Conservation (phyloP, 2,888 invertebrate species). For the Dilophus febrilis region DNA sequence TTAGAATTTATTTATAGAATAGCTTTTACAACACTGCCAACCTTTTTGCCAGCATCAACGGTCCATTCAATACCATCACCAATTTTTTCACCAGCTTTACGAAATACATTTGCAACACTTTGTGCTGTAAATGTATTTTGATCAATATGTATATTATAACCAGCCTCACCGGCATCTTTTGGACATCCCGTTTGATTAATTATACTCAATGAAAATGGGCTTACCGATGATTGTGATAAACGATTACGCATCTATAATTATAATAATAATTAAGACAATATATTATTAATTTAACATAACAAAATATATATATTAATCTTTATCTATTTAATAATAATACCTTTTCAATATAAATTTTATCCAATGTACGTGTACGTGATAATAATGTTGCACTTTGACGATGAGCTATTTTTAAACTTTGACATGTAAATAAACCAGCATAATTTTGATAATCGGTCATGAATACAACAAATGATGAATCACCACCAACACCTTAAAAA, state of each 20-base stretch:
- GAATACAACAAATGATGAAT: slow-evolving; percentile 55
- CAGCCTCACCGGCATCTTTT: slow-evolving; percentile 34
- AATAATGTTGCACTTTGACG: slow-evolving; percentile 64
- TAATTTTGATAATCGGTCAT: slow-evolving; percentile 57
- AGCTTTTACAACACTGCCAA: slow-evolving; percentile 17
- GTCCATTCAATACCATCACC: slow-evolving; percentile 56
- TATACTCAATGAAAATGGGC: slow-evolving; percentile 58
- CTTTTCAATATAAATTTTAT: slow-evolving; percentile 51
- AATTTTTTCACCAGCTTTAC: slow-evolving; percentile 52
- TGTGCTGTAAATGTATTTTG: slow-evolving; percentile 59
- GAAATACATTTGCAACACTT: slow-evolving; percentile 51
- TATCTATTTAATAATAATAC: slow-evolving; percentile 28
- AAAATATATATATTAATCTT: too few relatives aligned
- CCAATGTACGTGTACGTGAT: slow-evolving; percentile 54
- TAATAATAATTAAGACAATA: not conserved
- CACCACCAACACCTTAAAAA: slow-evolving; percentile 48
- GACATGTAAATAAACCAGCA: slow-evolving; percentile 64
- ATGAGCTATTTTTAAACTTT: slow-evolving; percentile 52
- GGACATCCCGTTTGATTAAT: slow-evolving; percentile 57
- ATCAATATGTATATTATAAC: slow-evolving; percentile 53
- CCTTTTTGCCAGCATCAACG: slow-evolving; percentile 48
- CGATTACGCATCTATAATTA: slow-evolving; percentile 40
- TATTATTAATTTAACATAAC: not conserved
- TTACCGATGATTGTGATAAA: slow-evolving; percentile 46
- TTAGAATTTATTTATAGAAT: slow-evolving; percentile 6